Conservation (phyloP, 2,797 vertebrate genomes). For the Gymnopithys bicolor region DNA sequence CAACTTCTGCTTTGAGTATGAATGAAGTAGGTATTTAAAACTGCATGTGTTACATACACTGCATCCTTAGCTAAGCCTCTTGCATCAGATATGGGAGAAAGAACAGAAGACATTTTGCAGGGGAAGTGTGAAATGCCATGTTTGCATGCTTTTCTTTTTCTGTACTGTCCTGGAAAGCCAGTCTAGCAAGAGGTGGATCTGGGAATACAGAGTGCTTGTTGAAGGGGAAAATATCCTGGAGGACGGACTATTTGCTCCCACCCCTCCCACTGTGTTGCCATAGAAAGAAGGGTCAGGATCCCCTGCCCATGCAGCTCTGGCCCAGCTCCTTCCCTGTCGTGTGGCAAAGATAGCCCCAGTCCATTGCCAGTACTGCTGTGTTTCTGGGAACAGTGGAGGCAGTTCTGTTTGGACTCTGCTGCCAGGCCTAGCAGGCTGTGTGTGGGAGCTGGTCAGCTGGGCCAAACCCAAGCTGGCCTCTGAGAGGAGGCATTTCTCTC, state of each 20-base stretch:
- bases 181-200: background rate
- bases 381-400: background rate
- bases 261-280: background rate
- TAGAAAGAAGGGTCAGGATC: background rate
- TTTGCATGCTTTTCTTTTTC: background rate
- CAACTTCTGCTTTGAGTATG: slow-evolving; percentile 31
- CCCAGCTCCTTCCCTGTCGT: background rate
- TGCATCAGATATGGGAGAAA: background rate
- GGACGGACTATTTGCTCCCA: background rate
- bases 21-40: slow-evolving; percentile 59
- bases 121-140: background rate
- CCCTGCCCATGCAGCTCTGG: background rate
- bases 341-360: background rate
- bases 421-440: background rate
- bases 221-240: background rate
- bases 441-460: background rate
- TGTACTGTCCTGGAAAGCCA: background rate
- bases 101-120: slow-evolving; percentile 21
- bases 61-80: slow-evolving; percentile 4
- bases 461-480: background rate
- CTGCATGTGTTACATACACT: background rate
- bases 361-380: fast-evolving
- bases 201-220: background rate
- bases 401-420: background rate
- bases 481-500: background rate